A percentile compares a stretch with the other conserved stretches of the same genome.
Conservation (phyloP, 1,140 invertebrate species). For the Drosophila auraria region DNA sequence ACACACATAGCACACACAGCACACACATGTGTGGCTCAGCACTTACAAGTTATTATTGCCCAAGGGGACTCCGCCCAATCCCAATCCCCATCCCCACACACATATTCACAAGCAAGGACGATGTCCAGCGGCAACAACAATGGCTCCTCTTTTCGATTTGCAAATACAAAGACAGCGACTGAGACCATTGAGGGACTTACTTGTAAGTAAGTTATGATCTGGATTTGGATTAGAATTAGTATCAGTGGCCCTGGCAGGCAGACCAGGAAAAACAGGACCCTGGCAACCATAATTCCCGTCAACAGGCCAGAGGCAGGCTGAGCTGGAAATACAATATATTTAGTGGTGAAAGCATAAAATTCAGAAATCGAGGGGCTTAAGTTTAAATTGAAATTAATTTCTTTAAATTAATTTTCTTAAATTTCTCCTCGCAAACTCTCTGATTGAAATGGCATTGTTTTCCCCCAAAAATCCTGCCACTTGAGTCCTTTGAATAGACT, state of each 20-base stretch:
- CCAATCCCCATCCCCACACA: neutral
- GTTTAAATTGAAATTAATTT: neutral
- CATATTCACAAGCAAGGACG: conserved; percentile 8
- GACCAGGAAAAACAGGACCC: neutral
- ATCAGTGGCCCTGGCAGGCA: neutral
- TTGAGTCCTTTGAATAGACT: conserved; percentile 23
- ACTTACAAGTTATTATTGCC: conserved; percentile 47
- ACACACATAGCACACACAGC: no score
- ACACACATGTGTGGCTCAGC: conserved; percentile 9
- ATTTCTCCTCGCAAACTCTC: no score
- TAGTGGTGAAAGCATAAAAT: neutral
- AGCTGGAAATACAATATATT: neutral
- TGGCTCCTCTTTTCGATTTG: conserved; percentile 20
- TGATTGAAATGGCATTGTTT: conserved; percentile 1
- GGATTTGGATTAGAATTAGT: conserved; percentile 11
- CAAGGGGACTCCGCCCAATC: neutral
- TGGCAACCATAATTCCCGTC: conserved; percentile 4
- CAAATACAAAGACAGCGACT: conserved; percentile 5
- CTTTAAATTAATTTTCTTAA: no score
- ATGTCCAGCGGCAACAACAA: conserved; percentile 28
- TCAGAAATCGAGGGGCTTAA: neutral
- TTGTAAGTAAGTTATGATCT: conserved; percentile 30
- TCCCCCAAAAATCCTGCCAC: neutral
- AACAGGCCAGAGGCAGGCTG: neutral
- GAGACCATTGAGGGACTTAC: conserved; percentile 17